Base-by-base conservation (phyloP, 2,888 invertebrate genomes). In the Elegia similella region DNA sequence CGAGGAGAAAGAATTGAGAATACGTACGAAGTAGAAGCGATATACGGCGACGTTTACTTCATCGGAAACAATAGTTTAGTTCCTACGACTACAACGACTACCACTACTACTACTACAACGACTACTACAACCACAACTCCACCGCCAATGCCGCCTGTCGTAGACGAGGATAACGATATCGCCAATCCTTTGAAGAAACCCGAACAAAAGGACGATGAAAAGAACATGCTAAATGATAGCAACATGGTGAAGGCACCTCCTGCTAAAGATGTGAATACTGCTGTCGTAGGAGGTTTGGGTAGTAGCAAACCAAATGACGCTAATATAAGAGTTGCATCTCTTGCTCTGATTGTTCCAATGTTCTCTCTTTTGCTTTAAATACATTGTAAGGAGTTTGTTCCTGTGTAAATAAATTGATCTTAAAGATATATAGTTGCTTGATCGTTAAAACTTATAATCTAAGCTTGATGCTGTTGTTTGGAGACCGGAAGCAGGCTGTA, bases 31-130 rank as follows among this genome's bases (percentile, higher is more conserved):
- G 93, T 97, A 0, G 93, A 92, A 65, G 93, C 95, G 6, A 93
- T 95, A 65, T 95, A 95, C 67, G 95, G 96, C n/a, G 94, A 95
- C 30, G 93, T 95, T 52, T 97, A 96, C 80, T 97, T 94, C 84
- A 81, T 95, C 47, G 92, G 93, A 55, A 97, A 97, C 80, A 94
- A 95, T 67, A 95, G 94, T 13, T 82, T 95, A 43, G 95, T 97
- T 16, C 97, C 97, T 1, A 96, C 96, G 10, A 96, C 95, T 0
- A 94, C 94, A 0, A 93, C 95, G 0, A 92, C 90, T 3, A 85
- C 84, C 0, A 87, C 93, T 1, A 94, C 93, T 0, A 93, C 93
- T 0, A 94, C 93, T 6, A 93, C 93, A 5, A 94, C 94, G 2
- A 93, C 93, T 12, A 92, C 93, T 7, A 93, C 93, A 1, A 93